Base-by-base conservation (phyloP, 2,797 vertebrate genomes). In the Sus cebifrons region DNA sequence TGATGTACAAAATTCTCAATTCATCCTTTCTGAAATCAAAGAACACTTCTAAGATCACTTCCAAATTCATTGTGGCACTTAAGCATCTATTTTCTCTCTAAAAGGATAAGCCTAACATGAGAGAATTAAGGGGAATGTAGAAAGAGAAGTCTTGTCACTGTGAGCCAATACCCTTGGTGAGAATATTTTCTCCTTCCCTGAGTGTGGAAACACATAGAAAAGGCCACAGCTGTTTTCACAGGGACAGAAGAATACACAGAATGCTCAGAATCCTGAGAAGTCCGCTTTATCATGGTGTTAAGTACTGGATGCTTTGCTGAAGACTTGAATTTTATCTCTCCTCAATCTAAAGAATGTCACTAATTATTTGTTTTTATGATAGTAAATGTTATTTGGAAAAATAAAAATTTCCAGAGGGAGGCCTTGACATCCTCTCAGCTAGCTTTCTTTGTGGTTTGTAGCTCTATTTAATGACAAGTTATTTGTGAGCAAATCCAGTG, bases 361-460 rank as follows among this genome's bases (percentile, higher is more conserved):
- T 86, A 79, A 84, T 68, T 92, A 73, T 89, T 32, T 97, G 23
- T 62, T 90, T 93, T 68, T 56, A 56, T 87, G 40, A 71, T 32
- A 87, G 54, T 32, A 89, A 81, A 85, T 40, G 3, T 89, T 49
- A 65, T 95, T 90, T 89, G n/a, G 52, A 29, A 95, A 96, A 94
- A 81, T 40, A 17, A 83, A 94, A 94, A 36, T 85, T 71, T 27
- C 54, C n/a, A 56, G 68, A 64, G 7, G 56, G 68, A 64, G 7
- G 4, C 58, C 71, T 85, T 93, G 18, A 23, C 27, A n/a, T 81
- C 7, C 73, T 84, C 27, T 79, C 68, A 65, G 25, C 16, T 79
- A 85, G 21, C 40, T 87, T 90, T 93, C 74, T 77, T 1, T 65
- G 1, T 71, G 58, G 20, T 65, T 93, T 97, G 14, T 73, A 29